A percentile compares a stretch with the other conserved stretches of the same genome.
Evolutionary conservation across 2,888 invertebrate genomes (phyloP).

Genomic region (Dendrolimus houi): DNA sequence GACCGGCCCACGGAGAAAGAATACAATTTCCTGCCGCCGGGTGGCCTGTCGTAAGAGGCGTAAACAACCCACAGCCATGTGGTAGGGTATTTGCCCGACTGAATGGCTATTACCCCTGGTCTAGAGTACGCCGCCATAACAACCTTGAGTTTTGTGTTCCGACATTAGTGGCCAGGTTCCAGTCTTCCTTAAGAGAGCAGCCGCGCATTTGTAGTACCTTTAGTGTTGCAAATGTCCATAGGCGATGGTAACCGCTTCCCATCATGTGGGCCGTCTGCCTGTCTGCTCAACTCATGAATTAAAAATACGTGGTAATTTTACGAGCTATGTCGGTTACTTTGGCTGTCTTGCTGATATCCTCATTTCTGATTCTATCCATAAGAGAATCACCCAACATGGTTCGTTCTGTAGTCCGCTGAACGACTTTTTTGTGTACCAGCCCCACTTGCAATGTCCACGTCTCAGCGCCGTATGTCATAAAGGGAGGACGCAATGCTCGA

Average conservation of each 20-base stretch:
- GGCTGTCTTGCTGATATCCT: no score
- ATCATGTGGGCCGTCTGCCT: background rate
- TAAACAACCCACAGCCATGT: background rate
- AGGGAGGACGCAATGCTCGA: no score
- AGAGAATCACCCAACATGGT: no score
- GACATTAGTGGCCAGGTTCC: background rate
- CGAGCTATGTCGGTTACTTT: no score
- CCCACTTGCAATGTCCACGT: no score
- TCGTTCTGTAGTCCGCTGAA: no score
- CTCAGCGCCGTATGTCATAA: no score
- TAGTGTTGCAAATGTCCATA: background rate
- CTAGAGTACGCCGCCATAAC: background rate
- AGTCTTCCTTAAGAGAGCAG: background rate
- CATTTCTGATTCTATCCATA: no score
- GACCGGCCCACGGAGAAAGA: no score
- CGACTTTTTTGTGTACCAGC: no score
- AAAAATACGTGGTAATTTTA: background rate
- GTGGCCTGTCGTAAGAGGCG: background rate
- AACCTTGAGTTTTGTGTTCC: background rate
- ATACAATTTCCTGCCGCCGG: background rate
- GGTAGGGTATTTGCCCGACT: background rate
- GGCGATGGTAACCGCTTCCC: background rate
- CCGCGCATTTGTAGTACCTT: background rate
- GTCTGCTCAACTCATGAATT: background rate
- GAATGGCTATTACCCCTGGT: background rate